Base-by-base conservation (phyloP, 1,140 invertebrate species). In the Conus ventricosus region DNA sequence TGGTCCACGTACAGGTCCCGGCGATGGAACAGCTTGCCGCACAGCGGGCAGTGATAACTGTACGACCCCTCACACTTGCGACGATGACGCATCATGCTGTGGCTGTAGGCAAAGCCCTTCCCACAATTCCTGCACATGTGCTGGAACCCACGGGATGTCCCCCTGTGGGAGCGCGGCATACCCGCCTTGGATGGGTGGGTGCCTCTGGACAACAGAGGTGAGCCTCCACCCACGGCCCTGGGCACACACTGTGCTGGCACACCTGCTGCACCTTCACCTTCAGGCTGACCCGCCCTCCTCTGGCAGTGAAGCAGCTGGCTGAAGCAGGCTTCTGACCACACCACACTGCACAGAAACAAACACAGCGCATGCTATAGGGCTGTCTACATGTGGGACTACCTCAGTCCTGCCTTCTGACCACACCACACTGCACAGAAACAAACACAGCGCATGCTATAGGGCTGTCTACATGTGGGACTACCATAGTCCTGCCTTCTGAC, bases 11-110 rank as follows among this genome's bases (percentile, higher is more conserved):
- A 85, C 7, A 85, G 84, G 39, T 85, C 84, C 4, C 84, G 84
- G 25, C 84, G 84, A 39, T 85, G 84, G 84, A 85, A 85, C 60
- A 51, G 84, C 63, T 85, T 85, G 63, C 84, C 63, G 67, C 84
- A 85, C 57, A 85, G 63, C 20, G 11, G 39, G 39, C 84, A 85
- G 25, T 1, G 71, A 25, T 75, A 63, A 39, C 71, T 67, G 63
- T 51, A 75, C 4, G 84, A 75, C 20, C 84, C 84, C 27, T 85
- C 84, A 39, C 84, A 85, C 63, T 85, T 85, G 60, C 84, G 84
- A 1, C 84, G 57, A 39, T 85, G 84, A 8, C 84, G 84, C 25
- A 75, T 75, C 84, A 85, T 85, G 84, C 84, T 85, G 84, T 85
- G 84, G 71, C 84, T 57, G 84, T 85, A 85, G 0, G 84, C 27